Base-by-base conservation (phyloP, 1,140 invertebrate species). In the Phymastichus coffea region DNA sequence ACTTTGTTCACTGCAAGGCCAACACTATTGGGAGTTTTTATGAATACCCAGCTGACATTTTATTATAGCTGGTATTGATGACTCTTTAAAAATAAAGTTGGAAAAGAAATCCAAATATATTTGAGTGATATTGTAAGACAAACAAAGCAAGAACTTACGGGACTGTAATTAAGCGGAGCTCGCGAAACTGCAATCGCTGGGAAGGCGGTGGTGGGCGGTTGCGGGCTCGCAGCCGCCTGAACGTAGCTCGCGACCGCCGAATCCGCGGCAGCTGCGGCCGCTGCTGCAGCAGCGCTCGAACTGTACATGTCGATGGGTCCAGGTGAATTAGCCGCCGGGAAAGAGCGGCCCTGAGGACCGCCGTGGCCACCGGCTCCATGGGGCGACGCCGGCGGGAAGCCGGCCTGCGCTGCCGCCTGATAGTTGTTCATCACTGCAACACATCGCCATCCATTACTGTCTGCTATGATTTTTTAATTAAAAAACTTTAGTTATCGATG, bases 371-470 rank as follows among this genome's bases (percentile, higher is more conserved):
- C 74, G 51, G 79, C 81, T 15, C 78, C 81, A 67, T 85, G 84
- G 35, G 87, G 87, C 57, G 87, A 88, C 35, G 87, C 83, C 41
- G 87, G 87, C 57, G 86, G 86, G 64, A 79, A 65, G 87, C 91
- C 86, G 48, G 87, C 87, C 64, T 87, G 89, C 38, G 89, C 89
- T 64, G 88, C 88, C 43, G 89, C 89, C 77, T 90, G 91, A 82
- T 95, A 94, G 84, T 94, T 95, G 85, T 94, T 95, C 89, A 96
- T 94, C 82, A 95, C 92, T 94, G 87, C 49, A 84, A n/a, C n/a
- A n/a, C n/a, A 84, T 33, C 12, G 12, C 28, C 28, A 33, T 33
- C 6, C 6, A 7, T 33, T 33, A 33, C 12, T 33, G 12, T 33
- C n/a, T n/a, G 6, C 12, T 33, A 33, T 33, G 28, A 33, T 7